Percentiles rank a stretch among this genome's conserved stretches.
Conservation (phyloP, 1,140 invertebrate genomes). For the Aporrectodea caliginosa region DNA sequence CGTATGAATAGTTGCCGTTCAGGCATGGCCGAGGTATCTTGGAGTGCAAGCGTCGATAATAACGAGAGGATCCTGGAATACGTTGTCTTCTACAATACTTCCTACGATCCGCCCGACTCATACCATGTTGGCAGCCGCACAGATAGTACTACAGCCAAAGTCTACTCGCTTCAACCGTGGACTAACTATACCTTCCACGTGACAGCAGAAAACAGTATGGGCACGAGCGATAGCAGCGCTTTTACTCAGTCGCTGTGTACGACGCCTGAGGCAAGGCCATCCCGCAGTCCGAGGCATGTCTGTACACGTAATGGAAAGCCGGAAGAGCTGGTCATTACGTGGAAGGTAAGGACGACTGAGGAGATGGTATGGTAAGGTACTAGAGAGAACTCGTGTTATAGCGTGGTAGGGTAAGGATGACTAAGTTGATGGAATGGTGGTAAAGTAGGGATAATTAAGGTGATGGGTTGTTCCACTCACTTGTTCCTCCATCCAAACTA, state of each 20-base stretch:
- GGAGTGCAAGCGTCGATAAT: conserved; percentile 87
- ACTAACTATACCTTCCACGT: conserved; percentile 96
- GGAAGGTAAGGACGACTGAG: conserved; percentile 67
- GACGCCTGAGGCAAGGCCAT: conserved; percentile 81
- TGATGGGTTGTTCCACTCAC: background rate
- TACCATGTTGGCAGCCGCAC: conserved; percentile 11
- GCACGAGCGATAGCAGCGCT: conserved; percentile 76
- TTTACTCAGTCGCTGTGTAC: conserved; percentile 75
- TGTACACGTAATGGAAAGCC: conserved; percentile 79
- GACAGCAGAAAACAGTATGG: conserved; percentile 88
- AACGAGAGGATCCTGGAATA: conserved; percentile 83
- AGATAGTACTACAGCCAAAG: background rate
- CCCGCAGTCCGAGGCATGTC: conserved; percentile 91
- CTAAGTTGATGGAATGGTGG: background rate
- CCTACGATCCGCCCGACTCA: conserved; percentile 74
- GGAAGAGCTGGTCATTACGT: conserved; percentile 85
- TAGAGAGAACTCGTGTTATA: no score
- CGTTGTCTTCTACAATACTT: conserved; percentile 89
- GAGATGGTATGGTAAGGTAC: no score
- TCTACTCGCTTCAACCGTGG: conserved; percentile 64
- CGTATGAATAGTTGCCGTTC: background rate
- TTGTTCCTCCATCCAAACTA: background rate
- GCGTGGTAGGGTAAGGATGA: background rate
- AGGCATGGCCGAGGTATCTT: conserved; percentile 68
- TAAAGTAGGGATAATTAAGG: background rate